Evolutionary conservation across 2,888 invertebrate species (phyloP).

Genomic region (Drosophila pseudotalamancana): DNA sequence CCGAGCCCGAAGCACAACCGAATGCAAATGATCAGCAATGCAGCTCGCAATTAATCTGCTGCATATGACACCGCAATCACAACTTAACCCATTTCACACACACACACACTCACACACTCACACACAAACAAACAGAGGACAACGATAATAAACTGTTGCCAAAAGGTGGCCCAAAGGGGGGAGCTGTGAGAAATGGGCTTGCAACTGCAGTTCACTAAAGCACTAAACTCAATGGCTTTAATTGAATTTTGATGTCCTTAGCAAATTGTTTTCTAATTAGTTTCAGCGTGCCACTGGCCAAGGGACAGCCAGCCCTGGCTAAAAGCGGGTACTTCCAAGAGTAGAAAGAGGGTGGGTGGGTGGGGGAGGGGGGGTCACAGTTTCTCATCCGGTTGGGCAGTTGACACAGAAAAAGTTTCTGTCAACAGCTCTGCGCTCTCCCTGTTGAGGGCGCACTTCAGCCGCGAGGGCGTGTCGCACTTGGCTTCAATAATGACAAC

Average conservation of each 20-base stretch:
- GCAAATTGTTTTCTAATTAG: constrained; percentile 80
- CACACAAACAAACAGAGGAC: constrained; percentile 16
- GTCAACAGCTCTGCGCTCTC: constrained; percentile 54
- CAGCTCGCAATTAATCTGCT: constrained; percentile 75
- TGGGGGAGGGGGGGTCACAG: background rate
- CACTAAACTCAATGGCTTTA: constrained; percentile 76
- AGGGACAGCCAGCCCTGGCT: background rate
- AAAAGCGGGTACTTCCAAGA: too few species aligned
- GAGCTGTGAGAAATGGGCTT: background rate
- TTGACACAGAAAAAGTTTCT: constrained; percentile 77
- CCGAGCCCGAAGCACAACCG: constrained; percentile 27
- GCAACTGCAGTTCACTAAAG: constrained; percentile 67
- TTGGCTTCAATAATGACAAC: constrained; percentile 66
- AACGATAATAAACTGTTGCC: constrained; percentile 73
- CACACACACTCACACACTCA: constrained; percentile 12
- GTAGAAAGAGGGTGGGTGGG: background rate
- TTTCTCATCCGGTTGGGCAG: constrained; percentile 24
- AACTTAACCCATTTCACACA: constrained; percentile 66
- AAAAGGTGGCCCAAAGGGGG: background rate
- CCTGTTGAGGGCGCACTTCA: background rate
- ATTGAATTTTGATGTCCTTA: constrained; percentile 79
- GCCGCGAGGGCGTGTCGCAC: constrained; percentile 5
- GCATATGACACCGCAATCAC: constrained; percentile 78
- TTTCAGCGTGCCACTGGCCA: constrained; percentile 46
- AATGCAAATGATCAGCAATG: constrained; percentile 75